Evolutionary conservation across 1,140 invertebrate species (phyloP).

Genomic region (Gonatopus flavifemur): DNA sequence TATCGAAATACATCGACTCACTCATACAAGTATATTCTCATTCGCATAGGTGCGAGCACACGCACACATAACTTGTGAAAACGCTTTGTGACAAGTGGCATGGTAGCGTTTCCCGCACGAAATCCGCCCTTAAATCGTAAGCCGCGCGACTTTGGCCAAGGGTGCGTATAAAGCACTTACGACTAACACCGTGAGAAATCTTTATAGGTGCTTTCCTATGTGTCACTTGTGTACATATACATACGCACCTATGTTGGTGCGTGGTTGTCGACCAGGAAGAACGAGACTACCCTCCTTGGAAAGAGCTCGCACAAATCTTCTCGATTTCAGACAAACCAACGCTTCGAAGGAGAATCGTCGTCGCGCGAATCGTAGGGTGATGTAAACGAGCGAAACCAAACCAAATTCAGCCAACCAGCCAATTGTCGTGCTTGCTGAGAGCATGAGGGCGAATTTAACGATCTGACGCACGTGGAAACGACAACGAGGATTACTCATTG

Average conservation of each 20-base stretch:
- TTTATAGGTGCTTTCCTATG: too few relatives aligned
- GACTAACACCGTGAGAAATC: not conserved
- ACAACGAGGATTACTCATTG: too few relatives aligned
- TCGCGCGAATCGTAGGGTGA: not conserved
- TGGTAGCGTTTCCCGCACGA: slow-evolving; percentile 14
- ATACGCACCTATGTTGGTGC: too few relatives aligned
- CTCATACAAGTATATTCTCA: too few relatives aligned
- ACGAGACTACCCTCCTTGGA: slow-evolving; percentile 16
- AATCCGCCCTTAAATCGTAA: slow-evolving; percentile 34
- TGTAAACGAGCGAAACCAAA: slow-evolving; percentile 16
- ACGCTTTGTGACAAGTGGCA: slow-evolving; percentile 11
- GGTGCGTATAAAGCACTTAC: slow-evolving; percentile 4
- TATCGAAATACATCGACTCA: too few relatives aligned
- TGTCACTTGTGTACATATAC: too few relatives aligned
- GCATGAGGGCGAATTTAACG: too few relatives aligned
- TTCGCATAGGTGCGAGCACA: too few relatives aligned
- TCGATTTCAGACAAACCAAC: slow-evolving; percentile 23
- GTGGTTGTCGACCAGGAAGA: slow-evolving; percentile 16
- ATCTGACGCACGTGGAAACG: too few relatives aligned
- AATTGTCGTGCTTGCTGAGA: too few relatives aligned
- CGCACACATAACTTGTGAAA: slow-evolving; percentile 1
- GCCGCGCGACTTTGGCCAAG: slow-evolving; percentile 19
- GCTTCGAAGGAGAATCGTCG: too few relatives aligned
- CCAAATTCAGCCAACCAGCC: slow-evolving; percentile 16
- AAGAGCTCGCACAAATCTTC: slow-evolving; percentile 31